These are phyloP conservation scores for Leptosomus discolor DNA, from an alignment of 2,113 vertebrate species.

Conservation along the genomic window DNA sequence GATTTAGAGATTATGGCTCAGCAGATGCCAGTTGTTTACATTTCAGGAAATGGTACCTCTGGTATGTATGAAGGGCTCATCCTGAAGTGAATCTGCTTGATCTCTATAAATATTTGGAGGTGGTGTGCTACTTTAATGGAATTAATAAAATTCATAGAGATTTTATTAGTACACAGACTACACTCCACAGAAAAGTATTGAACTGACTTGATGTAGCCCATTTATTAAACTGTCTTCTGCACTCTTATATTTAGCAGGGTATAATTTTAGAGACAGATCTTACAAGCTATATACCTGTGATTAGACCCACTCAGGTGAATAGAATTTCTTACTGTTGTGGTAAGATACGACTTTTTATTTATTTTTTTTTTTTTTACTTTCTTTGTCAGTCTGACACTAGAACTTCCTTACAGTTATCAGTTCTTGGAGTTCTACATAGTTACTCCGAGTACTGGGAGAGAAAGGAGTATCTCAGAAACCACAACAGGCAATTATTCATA, in stretches of 20 bases:
- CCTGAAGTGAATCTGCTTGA: conserved; percentile 25
- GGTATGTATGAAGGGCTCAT: conserved; percentile 27
- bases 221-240: neutral
- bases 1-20: conserved; percentile 39
- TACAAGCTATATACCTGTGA: neutral
- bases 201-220: neutral
- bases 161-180: neutral
- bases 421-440: neutral
- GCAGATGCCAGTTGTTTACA: conserved; percentile 31
- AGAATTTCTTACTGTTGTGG: neutral
- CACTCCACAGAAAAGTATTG: neutral
- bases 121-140: neutral
- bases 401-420: neutral
- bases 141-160: conserved; percentile 10
- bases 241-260: neutral
- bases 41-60: conserved; percentile 33
- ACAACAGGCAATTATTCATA: neutral
- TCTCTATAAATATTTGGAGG: conserved; percentile 60
- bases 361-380: neutral
- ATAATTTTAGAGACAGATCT: neutral
- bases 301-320: neutral
- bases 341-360: neutral
- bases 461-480: neutral
- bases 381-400: neutral
- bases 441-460: neutral